A percentile compares a stretch with the other conserved stretches of the same genome.
Conservation (phyloP, 2,113 vertebrate genomes). For the Peromyscus leucopus region DNA sequence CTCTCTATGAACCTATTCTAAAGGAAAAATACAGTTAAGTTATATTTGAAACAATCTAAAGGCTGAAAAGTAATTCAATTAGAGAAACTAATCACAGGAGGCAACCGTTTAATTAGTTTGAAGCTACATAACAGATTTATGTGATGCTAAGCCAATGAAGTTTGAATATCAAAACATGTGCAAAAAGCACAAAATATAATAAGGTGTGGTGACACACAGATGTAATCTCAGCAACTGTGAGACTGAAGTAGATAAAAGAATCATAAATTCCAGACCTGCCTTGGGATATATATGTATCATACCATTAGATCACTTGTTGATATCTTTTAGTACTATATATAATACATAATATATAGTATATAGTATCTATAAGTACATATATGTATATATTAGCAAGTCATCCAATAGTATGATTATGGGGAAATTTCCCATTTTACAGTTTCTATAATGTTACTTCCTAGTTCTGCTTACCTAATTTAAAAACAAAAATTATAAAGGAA, state of each 20-base stretch:
- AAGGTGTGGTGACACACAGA: neutral
- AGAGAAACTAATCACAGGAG: constrained; percentile 6
- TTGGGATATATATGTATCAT: neutral
- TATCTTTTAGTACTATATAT: neutral
- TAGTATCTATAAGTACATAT: neutral
- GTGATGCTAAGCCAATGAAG: neutral
- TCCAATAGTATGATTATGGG: neutral
- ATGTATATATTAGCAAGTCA: neutral
- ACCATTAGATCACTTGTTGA: neutral
- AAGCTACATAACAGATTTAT: constrained; percentile 7
- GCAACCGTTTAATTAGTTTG: constrained; percentile 35
- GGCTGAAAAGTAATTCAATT: constrained; percentile 7
- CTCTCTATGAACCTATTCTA: neutral
- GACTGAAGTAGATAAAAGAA: neutral
- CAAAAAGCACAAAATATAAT: constrained; percentile 30
- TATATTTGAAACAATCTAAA: neutral
- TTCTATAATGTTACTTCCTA: neutral
- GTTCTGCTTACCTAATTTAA: neutral
- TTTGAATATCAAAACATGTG: constrained; percentile 32
- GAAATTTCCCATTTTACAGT: constrained; percentile 40
- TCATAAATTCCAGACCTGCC: neutral
- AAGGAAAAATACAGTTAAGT: neutral
- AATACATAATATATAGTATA: neutral
- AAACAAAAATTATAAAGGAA: neutral
- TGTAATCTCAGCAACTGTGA: neutral